A percentile compares a stretch with the other conserved stretches of the same genome.
Evolutionary conservation across 2,888 invertebrate genomes (phyloP).

Genomic region (Hofmannophila pseudospretella): DNA sequence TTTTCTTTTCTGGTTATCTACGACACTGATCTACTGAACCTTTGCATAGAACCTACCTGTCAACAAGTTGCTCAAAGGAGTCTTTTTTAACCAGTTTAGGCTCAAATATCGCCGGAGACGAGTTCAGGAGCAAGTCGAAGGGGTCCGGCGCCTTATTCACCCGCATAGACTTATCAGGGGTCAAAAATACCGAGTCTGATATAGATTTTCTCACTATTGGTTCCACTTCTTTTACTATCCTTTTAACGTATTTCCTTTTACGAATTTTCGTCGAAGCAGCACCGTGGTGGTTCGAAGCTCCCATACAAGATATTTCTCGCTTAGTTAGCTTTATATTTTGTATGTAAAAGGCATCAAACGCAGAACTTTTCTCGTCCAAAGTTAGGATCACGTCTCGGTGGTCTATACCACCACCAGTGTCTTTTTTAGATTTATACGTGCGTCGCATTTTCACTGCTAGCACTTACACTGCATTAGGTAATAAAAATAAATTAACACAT

Average conservation of each 20-base stretch:
- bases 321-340: slow-evolving; percentile 68
- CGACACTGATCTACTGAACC: no score
- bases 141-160: slow-evolving; percentile 59
- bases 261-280: slow-evolving; percentile 46
- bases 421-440: slow-evolving; percentile 62
- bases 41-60: slow-evolving; percentile 38
- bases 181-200: slow-evolving; percentile 44
- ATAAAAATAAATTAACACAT: no score
- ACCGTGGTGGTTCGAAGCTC: slow-evolving; percentile 34
- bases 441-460: slow-evolving; percentile 56
- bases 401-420: slow-evolving; percentile 41
- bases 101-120: slow-evolving; percentile 26
- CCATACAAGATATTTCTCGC: slow-evolving; percentile 51
- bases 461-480: no score
- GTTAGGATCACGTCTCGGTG: slow-evolving; percentile 48
- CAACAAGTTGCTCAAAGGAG: slow-evolving; percentile 18
- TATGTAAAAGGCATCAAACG: slow-evolving; percentile 65
- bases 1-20: no score
- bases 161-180: slow-evolving; percentile 63
- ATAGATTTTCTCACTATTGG: slow-evolving; percentile 25
- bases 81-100: slow-evolving; percentile 16
- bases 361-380: slow-evolving; percentile 51
- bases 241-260: slow-evolving; percentile 64
- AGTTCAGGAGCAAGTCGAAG: slow-evolving; percentile 58
- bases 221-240: slow-evolving; percentile 48